Evolutionary conservation across 1,140 invertebrate genomes (phyloP).

Genomic region (Leptopilina boulardi): DNA sequence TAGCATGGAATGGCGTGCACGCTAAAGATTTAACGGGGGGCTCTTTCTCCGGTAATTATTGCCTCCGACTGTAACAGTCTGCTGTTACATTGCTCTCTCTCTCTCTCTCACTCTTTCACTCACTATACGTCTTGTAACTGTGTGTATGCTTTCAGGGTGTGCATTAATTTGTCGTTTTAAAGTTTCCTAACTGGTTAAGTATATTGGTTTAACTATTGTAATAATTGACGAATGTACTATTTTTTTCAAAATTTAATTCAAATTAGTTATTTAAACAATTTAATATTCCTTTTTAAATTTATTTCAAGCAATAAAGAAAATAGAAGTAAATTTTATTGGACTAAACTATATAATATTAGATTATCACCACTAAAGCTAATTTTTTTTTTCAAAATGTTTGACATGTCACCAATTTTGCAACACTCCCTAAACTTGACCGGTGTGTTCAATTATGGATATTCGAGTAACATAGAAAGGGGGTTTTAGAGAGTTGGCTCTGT

Average conservation of each 20-base stretch:
- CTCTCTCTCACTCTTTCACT: no score
- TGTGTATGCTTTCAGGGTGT: neutral
- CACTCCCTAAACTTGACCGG: neutral
- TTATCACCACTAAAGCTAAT: neutral
- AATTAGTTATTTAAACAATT: no score
- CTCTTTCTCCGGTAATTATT: slow-evolving; percentile 43
- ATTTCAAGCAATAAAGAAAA: no score
- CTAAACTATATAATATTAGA: neutral
- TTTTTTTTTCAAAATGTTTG: neutral
- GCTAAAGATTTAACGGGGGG: neutral
- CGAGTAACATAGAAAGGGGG: neutral
- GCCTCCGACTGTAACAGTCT: slow-evolving; percentile 15
- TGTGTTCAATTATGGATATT: slow-evolving; percentile 1
- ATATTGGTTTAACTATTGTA: neutral
- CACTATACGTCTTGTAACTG: neutral
- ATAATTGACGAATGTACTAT: neutral
- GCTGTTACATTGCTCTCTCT: neutral
- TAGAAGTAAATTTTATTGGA: no score
- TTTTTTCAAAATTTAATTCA: neutral
- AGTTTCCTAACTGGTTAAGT: neutral
- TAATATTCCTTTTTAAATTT: no score
- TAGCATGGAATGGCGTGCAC: slow-evolving; percentile 3
- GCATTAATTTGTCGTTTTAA: slow-evolving; percentile 22
- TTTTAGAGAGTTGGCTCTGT: neutral
- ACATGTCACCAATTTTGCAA: neutral